Conservation (phyloP, 2,113 vertebrate species). For the Apteryx mantelli region DNA sequence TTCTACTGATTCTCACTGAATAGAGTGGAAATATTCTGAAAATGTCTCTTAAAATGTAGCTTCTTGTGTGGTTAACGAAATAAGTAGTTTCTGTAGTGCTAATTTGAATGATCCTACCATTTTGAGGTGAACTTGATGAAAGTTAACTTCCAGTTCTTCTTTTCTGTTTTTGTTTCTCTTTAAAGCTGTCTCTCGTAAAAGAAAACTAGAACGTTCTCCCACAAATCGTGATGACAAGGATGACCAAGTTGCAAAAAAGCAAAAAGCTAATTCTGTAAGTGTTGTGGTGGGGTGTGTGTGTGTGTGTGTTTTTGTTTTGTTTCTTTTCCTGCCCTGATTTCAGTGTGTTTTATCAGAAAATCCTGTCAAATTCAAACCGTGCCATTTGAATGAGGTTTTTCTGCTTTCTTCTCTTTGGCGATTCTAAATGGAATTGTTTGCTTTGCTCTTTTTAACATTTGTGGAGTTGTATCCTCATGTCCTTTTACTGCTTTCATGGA, state of each 20-base stretch:
- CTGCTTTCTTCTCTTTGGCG: not conserved
- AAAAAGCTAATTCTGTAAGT: slow-evolving; percentile 79
- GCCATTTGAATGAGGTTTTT: not conserved
- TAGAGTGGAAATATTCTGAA: not conserved
- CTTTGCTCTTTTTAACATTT: not conserved
- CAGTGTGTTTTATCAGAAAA: not conserved
- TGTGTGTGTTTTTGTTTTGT: not conserved
- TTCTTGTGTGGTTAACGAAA: not conserved
- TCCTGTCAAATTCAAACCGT: not conserved
- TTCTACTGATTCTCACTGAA: too few species aligned
- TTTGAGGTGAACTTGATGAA: not conserved
- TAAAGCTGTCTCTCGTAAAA: slow-evolving; percentile 78
- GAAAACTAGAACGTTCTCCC: slow-evolving; percentile 76
- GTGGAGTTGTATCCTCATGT: not conserved
- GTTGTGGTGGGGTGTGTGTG: not conserved
- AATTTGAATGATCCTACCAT: not conserved
- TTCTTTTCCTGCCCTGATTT: not conserved
- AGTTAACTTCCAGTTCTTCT: not conserved
- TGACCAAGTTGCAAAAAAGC: slow-evolving; percentile 79
- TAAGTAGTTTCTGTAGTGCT: not conserved
- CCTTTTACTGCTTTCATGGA: not conserved
- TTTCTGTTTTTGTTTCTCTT: slow-evolving; percentile 5
- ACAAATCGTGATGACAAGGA: slow-evolving; percentile 47
- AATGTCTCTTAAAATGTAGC: not conserved
- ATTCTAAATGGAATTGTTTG: not conserved